Conservation (phyloP, 2,888 invertebrate genomes). For the Drosophila anceps region DNA sequence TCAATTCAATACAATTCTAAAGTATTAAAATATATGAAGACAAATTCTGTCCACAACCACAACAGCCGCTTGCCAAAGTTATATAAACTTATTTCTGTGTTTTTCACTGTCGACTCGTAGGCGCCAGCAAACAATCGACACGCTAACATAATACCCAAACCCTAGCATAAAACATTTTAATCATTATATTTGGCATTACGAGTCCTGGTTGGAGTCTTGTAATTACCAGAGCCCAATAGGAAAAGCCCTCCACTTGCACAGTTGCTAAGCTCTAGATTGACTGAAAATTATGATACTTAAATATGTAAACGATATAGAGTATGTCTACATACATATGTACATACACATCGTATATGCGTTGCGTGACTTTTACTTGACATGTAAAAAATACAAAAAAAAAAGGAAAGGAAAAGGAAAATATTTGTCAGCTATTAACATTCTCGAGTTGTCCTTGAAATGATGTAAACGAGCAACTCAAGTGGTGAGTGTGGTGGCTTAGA, state of each 20-base stretch:
- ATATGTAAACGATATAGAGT: background rate
- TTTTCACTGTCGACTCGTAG: slow-evolving; percentile 5
- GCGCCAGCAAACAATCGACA: background rate
- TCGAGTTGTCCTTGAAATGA: slow-evolving; percentile 44
- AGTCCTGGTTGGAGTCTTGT: background rate
- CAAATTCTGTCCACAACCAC: background rate
- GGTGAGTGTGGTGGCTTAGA: background rate
- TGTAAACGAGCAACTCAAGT: slow-evolving; percentile 7
- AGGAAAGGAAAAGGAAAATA: slow-evolving; percentile 22
- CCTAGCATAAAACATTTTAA: background rate
- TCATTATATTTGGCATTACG: slow-evolving; percentile 5
- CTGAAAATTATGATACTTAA: background rate
- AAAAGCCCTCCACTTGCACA: background rate
- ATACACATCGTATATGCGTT: slow-evolving; percentile 8
- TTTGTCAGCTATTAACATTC: slow-evolving; percentile 43
- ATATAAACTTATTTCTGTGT: background rate
- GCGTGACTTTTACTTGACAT: slow-evolving; percentile 45
- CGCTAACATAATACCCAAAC: slow-evolving; percentile 4
- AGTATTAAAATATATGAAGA: background rate
- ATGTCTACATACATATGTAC: slow-evolving; percentile 1
- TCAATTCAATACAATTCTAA: too few relatives aligned
- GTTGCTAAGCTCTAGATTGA: slow-evolving; percentile 5
- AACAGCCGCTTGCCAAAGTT: background rate
- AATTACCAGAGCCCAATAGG: background rate
- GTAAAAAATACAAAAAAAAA: background rate